These are phyloP conservation scores for Gallinago stenura DNA, from an alignment of 2,797 vertebrate genomes.

Conservation along the genomic window DNA sequence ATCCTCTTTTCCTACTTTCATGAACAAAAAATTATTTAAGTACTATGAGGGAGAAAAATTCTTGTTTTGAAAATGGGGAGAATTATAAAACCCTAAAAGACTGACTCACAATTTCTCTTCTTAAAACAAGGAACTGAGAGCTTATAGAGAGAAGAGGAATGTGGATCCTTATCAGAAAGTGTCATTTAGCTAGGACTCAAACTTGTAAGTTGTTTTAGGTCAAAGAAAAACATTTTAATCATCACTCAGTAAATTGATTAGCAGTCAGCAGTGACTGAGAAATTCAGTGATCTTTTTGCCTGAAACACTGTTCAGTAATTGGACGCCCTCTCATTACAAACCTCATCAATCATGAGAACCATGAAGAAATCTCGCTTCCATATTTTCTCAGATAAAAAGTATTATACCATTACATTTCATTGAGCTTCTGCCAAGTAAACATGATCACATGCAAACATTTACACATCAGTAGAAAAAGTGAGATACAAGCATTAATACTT, in stretches of 20 bases:
- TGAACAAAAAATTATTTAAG: neutral
- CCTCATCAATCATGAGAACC: conserved; percentile 28
- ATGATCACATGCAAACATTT: neutral
- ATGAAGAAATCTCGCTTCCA: neutral
- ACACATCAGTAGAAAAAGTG: neutral
- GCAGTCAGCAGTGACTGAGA: conserved; percentile 19
- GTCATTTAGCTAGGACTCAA: conserved; percentile 4
- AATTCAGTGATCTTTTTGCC: conserved; percentile 19
- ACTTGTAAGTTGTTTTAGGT: conserved; percentile 20
- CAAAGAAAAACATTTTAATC: conserved; percentile 51
- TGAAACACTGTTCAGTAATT: conserved; percentile 18
- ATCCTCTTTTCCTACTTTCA: neutral
- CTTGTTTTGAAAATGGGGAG: neutral
- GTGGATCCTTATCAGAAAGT: neutral
- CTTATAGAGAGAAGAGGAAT: neutral
- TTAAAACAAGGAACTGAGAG: neutral
- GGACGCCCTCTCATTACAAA: conserved; percentile 13
- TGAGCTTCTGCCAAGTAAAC: neutral
- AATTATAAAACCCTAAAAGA: neutral
- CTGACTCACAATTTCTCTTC: neutral
- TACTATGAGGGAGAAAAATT: neutral
- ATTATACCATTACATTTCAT: neutral
- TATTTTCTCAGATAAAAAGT: neutral
- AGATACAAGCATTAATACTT: neutral
- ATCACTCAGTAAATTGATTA: conserved; percentile 40